Evolutionary conservation across 2,113 vertebrate genomes (phyloP).

Genomic region (Fregata magnificens): DNA sequence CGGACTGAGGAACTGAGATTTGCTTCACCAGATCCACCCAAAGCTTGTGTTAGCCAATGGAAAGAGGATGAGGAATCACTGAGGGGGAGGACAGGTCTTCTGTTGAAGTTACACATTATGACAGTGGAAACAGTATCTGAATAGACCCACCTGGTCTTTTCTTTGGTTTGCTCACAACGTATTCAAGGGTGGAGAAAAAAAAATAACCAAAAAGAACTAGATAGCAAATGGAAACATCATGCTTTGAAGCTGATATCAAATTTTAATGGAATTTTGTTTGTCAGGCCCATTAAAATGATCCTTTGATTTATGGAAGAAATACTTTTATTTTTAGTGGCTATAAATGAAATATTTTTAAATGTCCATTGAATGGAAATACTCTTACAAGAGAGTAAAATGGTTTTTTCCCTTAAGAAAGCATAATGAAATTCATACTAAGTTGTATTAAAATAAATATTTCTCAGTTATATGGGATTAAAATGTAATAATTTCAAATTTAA

Average conservation of each 20-base stretch:
- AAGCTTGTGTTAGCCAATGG: neutral
- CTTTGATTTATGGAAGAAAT: neutral
- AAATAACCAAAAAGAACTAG: neutral
- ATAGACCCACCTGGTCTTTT: neutral
- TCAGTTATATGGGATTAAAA: neutral
- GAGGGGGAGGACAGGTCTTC: neutral
- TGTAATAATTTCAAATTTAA: neutral
- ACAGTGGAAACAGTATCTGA: neutral
- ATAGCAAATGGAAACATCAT: neutral
- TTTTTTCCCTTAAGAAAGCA: neutral
- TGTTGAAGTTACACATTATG: neutral
- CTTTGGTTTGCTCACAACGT: neutral
- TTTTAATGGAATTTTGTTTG: neutral
- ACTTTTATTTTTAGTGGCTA: neutral
- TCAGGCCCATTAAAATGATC: neutral
- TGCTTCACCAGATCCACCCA: neutral
- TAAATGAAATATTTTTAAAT: neutral
- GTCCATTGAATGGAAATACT: neutral
- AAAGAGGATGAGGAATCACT: neutral
- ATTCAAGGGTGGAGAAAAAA: fast-evolving
- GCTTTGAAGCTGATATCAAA: neutral
- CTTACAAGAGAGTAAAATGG: neutral
- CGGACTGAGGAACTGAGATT: neutral
- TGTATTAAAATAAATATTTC: slow-evolving; percentile 2
- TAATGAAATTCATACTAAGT: neutral